Base-by-base conservation (phyloP, 2,797 vertebrate species). In the Sebastes aleutianus region DNA sequence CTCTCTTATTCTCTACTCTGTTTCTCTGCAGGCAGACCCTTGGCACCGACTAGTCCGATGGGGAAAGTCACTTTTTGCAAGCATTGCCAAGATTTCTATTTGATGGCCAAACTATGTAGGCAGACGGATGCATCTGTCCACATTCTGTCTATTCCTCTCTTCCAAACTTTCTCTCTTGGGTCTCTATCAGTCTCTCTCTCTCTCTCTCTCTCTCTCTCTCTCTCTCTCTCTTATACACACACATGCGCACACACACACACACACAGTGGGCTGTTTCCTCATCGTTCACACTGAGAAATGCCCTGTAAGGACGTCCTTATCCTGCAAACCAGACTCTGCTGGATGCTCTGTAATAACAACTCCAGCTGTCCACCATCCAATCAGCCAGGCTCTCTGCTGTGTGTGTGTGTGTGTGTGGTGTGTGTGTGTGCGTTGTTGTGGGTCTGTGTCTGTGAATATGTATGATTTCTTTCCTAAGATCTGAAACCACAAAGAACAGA, bases 261-360 rank as follows among this genome's bases (percentile, higher is more conserved):
- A 61, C 65, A 85, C 71, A 82, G 67, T 72, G 73, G 79, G 85
- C 80, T 87, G 82, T 87, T 88, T 92, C 85, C 86, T 93, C 91
- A 88, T 94, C 87, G 80, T 89, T 93, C 91, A 91, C 88, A 89
- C 89, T 82, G 88, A 92, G 89, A 88, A 91, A 85, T 92, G 91
- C 87, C 85, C 87, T 89, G 87, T 92, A 90, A 91, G 89, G 85
- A 91, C 73, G 87, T 92, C 91, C 92, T 94, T 92, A 93, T 92
- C 94, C 90, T 89, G 86, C 86, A 91, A 85, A 89, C 91, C 92
- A 94, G 91, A 91, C 91, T 89, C 86, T 84, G 90, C 89, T 90
- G 91, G 91, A 88, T 89, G 83, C 89, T 89, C 85, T 79, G 81
- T 90, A 93, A 92, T 93, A 92, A 92, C 84, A 90, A 83, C 91